Evolutionary conservation across 35 echinoderm and acorn worm species (phyloP), one percentile per base, ranked within the genome.

Genomic region (Nesometra sesokonis): DNA sequence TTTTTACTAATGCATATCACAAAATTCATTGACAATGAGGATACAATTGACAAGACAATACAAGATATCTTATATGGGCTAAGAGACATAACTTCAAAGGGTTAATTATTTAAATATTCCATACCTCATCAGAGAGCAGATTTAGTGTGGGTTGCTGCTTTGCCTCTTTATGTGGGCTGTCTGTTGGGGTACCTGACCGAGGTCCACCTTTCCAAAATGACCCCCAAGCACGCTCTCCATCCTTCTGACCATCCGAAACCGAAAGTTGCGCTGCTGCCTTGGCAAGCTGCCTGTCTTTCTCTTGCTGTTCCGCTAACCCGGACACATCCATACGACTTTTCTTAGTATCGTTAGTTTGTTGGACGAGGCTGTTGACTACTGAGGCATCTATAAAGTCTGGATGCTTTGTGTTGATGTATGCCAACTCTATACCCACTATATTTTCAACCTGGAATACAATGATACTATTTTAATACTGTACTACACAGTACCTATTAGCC

Each of bases 401-500:
- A 82, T 99, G 96, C 33, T 99, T 99, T 23, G 96, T 99, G 88
- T 99, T 99, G 35, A 99, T 94, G 85, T 99, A 99, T 17, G 96
- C 96, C 33, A 99, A 52, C 78, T 99, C 96, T 84, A 99, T 99
- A 27, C 90, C 96, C 35, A 99, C 96, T 57, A 99, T 88, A 84
- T 99, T 99, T 84, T 99, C 96, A 77, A 99, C 96, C 96, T 99
- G 84, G 17, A 77, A 77, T 37, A n/a, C n/a, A n/a, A n/a, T n/a
- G n/a, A n/a, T n/a, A n/a, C n/a, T n/a, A n/a, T n/a, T n/a, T n/a
- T n/a, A n/a, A n/a, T n/a, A n/a, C n/a, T n/a, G n/a, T n/a, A n/a
- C n/a, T n/a, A n/a, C n/a, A n/a, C n/a, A n/a, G n/a, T n/a, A n/a
- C n/a, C n/a, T n/a, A n/a, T n/a, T n/a, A n/a, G n/a, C n/a, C n/a